phyloP scores from a whole-genome alignment of 2,797 vertebrate species.

The Trematocara caparti region DNA sequence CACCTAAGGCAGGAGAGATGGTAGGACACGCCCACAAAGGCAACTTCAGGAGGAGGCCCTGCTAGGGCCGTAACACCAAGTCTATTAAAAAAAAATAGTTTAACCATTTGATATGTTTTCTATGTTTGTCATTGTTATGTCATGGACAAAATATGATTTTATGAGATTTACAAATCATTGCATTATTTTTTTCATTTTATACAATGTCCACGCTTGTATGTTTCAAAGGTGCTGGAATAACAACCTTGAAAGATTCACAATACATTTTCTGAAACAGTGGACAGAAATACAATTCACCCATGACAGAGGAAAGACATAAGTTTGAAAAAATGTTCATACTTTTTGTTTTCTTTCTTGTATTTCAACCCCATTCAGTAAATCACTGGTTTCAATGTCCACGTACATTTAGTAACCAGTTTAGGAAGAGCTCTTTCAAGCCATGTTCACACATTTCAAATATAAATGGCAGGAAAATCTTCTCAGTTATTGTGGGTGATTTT shows the following conservation, averaged over 20 bases:
- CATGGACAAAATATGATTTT: too few species aligned
- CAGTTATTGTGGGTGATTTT: background rate
- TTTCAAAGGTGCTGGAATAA: background rate
- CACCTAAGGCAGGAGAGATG: background rate
- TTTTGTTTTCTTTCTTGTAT: background rate
- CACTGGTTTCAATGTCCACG: background rate
- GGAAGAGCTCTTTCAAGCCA: background rate
- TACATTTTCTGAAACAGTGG: background rate
- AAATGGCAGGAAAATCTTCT: background rate
- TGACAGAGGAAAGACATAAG: background rate
- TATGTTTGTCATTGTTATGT: background rate
- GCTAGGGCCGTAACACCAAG: too few species aligned
- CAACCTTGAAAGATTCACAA: background rate
- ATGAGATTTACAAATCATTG: background rate
- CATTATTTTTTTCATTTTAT: too few species aligned
- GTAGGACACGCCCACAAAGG: background rate
- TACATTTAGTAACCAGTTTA: background rate
- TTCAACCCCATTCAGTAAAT: background rate
- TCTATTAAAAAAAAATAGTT: too few species aligned
- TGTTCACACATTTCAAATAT: background rate
- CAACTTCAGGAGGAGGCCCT: too few species aligned
- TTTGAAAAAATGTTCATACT: background rate
- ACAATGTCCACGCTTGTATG: accelerated
- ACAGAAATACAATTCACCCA: background rate
- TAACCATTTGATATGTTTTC: background rate